These are phyloP conservation scores for Thunnus albacares DNA, from an alignment of 2,797 vertebrate genomes.

Conservation along the genomic window DNA sequence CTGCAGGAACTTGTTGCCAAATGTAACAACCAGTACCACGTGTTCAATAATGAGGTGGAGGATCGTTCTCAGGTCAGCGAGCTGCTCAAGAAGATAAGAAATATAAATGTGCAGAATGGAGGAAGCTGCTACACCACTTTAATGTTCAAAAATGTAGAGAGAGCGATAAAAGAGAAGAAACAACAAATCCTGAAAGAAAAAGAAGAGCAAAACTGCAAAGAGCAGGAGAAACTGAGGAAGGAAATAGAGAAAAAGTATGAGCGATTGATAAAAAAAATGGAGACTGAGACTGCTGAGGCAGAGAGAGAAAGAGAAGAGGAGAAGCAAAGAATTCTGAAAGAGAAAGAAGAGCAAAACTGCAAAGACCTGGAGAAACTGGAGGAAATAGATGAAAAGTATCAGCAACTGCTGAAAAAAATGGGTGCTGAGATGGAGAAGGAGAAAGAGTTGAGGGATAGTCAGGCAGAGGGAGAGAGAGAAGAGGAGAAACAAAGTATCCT, in stretches of 20 bases:
- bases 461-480: no score
- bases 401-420: no score
- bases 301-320: neutral
- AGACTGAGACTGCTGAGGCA: neutral
- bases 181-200: neutral
- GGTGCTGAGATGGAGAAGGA: no score
- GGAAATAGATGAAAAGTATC: no score
- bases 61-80: neutral
- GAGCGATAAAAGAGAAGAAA: neutral
- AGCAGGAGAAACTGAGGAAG: neutral
- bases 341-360: no score
- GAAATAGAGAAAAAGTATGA: neutral
- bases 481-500: no score
- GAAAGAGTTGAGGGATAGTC: no score
- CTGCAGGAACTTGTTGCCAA: neutral
- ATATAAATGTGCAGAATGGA: no score
- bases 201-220: neutral
- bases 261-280: neutral
- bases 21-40: slow-evolving; percentile 5
- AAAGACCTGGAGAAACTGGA: no score
- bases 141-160: neutral
- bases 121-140: no score
- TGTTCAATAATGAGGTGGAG: slow-evolving; percentile 7
- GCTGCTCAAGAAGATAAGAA: neutral
- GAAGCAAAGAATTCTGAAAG: neutral